phyloP scores from a whole-genome alignment of 1,140 invertebrate species.

The Panulirus ornatus region DNA sequence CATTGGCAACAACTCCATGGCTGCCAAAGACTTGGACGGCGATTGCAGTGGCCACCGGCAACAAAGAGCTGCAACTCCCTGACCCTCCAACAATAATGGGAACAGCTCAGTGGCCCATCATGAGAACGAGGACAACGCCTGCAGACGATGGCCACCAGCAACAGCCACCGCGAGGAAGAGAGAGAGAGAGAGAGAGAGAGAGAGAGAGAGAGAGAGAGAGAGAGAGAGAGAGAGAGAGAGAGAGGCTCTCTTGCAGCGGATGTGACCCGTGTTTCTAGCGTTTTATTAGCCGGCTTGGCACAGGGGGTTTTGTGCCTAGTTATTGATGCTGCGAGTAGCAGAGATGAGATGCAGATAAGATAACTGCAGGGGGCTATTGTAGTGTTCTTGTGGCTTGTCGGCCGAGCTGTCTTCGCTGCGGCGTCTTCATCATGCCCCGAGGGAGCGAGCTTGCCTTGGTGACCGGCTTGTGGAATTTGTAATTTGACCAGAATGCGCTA shows the following conservation, averaged over 20 bases:
- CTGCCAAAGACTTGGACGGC: background rate
- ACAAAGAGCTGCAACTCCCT: too few relatives aligned
- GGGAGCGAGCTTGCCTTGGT: background rate
- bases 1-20: background rate
- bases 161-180: too few relatives aligned
- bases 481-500: background rate
- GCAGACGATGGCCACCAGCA: too few relatives aligned
- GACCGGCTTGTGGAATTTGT: background rate
- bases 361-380: background rate
- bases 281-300: background rate
- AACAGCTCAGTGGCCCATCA: too few relatives aligned
- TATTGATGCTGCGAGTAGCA: background rate
- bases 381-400: background rate
- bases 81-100: too few relatives aligned
- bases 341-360: constrained; percentile 17
- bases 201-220: too few relatives aligned
- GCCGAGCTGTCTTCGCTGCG: background rate
- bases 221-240: too few relatives aligned
- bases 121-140: too few relatives aligned
- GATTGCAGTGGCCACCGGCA: too few relatives aligned
- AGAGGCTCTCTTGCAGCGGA: background rate
- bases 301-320: background rate
- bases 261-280: background rate
- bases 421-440: background rate
- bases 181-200: too few relatives aligned